A percentile compares a stretch with the other conserved stretches of the same genome.
These are phyloP conservation scores for Cisticola juncidis DNA, from an alignment of 2,113 vertebrate species.

Conservation along the genomic window DNA sequence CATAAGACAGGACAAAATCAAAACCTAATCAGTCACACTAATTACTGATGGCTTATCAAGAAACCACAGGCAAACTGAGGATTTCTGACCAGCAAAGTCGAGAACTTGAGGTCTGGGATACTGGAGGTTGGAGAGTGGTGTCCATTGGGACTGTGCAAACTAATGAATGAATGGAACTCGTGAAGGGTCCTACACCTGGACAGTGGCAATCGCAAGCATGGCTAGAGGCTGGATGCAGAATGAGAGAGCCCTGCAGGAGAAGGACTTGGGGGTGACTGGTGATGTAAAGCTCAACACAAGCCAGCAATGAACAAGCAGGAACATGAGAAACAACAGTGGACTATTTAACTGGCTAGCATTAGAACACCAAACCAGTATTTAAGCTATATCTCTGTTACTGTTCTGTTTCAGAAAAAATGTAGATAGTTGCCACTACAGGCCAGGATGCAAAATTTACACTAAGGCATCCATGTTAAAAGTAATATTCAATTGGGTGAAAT, in stretches of 20 bases:
- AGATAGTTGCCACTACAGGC: background rate
- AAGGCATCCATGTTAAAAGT: background rate
- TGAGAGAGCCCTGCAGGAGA: background rate
- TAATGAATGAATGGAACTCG: background rate
- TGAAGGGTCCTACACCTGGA: too few relatives aligned
- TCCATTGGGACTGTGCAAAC: background rate
- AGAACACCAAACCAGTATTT: background rate
- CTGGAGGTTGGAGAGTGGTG: background rate
- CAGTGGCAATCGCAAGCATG: background rate
- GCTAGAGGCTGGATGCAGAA: background rate
- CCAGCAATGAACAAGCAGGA: background rate
- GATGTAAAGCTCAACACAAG: background rate
- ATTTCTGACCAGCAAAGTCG: background rate
- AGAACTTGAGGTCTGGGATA: background rate
- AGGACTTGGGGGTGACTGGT: accelerated
- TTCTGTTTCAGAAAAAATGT: background rate
- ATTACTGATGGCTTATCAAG: background rate
- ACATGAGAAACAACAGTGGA: background rate
- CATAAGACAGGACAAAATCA: background rate
- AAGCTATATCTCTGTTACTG: background rate
- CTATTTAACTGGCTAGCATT: background rate
- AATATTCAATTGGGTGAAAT: background rate
- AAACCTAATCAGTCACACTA: background rate
- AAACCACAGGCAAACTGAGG: background rate
- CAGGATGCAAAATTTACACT: background rate